Evolutionary conservation across 2,113 vertebrate species (phyloP), one percentile per base, ranked within the genome.

Genomic region (Taxidea taxus): DNA sequence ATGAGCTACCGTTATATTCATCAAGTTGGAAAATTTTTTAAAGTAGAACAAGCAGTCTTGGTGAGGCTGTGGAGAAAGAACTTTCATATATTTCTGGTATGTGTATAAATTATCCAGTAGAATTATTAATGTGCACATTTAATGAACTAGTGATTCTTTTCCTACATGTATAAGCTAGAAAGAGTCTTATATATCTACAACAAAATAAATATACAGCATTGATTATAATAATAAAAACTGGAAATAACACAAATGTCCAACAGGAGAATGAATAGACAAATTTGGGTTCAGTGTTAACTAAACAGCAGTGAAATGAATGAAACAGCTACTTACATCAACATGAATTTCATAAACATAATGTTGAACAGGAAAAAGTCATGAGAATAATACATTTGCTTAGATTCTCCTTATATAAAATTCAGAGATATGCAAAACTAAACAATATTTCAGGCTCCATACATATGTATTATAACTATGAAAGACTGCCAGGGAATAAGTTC

Each of bases 371-470:
- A 88, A 56, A 94, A 51, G 29, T 70, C 25, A 34, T 31, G 9
- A 86, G 11, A 81, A 90, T 92, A 29, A 77, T 56, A 51, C 27
- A 87, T 87, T 34, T 77, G 29, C 25, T 89, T 80, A 78, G 39
- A 72, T 66, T 84, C 16, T 66, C 51, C 75, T 81, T 83, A 54
- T 34, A 60, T 27, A 74, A 78, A 72, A 88, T 87, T 96, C 77
- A 5, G 74, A 90, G 90, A 87, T 90, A 93, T 84, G 44, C 34
- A 94, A 84, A 95, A 39, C 54, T 89, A 88, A 93, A 83, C 85
- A 96, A 14, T 94, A 75, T 80, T 94, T 88, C 49, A 94, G 91
- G 1, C 54, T 31, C 15, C 14, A 81, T 94, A 51, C 54, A 87
- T 90, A 90, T 90, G 72, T 80, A 84, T 92, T 85, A 85, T 51